A percentile compares a stretch with the other conserved stretches of the same genome.
These are phyloP conservation scores for Trematomus bernacchii DNA, from an alignment of 2,797 vertebrate genomes.

Conservation along the genomic window DNA sequence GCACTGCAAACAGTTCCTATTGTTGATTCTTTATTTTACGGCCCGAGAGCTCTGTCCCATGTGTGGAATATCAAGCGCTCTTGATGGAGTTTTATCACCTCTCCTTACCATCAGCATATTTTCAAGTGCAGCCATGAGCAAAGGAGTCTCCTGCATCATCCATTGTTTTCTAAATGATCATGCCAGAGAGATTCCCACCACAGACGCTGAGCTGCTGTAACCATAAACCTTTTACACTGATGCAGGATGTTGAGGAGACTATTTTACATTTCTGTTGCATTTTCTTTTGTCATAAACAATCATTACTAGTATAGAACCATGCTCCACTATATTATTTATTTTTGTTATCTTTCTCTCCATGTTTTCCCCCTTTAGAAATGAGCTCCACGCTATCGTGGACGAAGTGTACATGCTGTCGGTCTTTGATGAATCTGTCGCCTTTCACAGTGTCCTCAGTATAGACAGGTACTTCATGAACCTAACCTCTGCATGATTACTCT, in stretches of 20 bases:
- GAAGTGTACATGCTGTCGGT: conserved; percentile 98
- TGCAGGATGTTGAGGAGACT: conserved; percentile 3
- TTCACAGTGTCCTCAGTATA: conserved; percentile 92
- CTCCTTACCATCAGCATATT: conserved; percentile 68
- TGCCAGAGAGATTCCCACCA: conserved; percentile 41
- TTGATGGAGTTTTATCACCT: conserved; percentile 62
- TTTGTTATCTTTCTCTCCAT: background rate
- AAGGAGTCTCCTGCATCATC: conserved; percentile 53
- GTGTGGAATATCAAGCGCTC: conserved; percentile 58
- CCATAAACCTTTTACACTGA: conserved; percentile 65
- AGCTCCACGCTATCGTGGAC: conserved; percentile 93
- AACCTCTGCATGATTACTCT: conserved; percentile 39
- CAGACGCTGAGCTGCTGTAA: conserved; percentile 50
- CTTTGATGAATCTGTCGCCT: conserved; percentile 88
- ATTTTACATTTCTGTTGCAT: conserved; percentile 34
- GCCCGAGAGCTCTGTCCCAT: conserved; percentile 34
- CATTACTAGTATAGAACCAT: conserved; percentile 28
- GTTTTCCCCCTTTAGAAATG: conserved; percentile 82
- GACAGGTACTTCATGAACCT: conserved; percentile 85
- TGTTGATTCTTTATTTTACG: conserved; percentile 45
- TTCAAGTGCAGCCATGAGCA: conserved; percentile 63
- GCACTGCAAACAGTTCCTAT: conserved; percentile 28
- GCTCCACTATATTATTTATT: background rate
- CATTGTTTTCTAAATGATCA: conserved; percentile 67
- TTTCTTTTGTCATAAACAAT: conserved; percentile 42